phyloP scores from a whole-genome alignment of 2,797 vertebrate species.

The Oreonectes daqikongensis region DNA sequence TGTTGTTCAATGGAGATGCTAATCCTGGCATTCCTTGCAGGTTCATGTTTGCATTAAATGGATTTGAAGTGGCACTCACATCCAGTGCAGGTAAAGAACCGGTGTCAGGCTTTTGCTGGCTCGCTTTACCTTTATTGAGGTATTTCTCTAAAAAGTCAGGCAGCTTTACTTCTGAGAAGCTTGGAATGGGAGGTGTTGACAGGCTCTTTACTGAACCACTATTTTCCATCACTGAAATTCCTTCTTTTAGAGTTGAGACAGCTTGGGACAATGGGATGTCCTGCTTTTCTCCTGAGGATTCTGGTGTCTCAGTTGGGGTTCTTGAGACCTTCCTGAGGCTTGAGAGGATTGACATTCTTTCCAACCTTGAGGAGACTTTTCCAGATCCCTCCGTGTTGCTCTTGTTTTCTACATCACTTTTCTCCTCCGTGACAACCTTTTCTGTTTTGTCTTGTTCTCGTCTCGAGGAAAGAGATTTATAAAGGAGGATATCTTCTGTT shows the following conservation, averaged over 20 bases:
- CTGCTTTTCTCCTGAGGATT: slow-evolving; percentile 44
- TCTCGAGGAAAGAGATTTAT: slow-evolving; percentile 70
- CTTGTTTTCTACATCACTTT: slow-evolving; percentile 55
- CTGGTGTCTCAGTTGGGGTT: slow-evolving; percentile 38
- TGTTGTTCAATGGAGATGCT: slow-evolving; percentile 58
- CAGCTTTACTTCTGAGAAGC: slow-evolving; percentile 74
- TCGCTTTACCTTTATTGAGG: slow-evolving; percentile 69
- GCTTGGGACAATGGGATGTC: slow-evolving; percentile 50
- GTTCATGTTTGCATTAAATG: slow-evolving; percentile 56
- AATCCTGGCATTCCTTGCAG: slow-evolving; percentile 69
- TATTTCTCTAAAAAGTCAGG: slow-evolving; percentile 81
- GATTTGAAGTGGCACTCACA: slow-evolving; percentile 25
- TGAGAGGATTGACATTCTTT: slow-evolving; percentile 89
- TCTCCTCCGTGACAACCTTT: slow-evolving; percentile 57
- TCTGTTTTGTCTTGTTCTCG: slow-evolving; percentile 58
- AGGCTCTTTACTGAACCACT: slow-evolving; percentile 62
- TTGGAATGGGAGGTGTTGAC: slow-evolving; percentile 63
- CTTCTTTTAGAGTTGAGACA: slow-evolving; percentile 45
- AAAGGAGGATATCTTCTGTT: slow-evolving; percentile 79
- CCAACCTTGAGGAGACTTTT: slow-evolving; percentile 82
- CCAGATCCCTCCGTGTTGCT: slow-evolving; percentile 68
- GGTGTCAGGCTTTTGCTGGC: slow-evolving; percentile 49
- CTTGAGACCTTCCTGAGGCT: slow-evolving; percentile 74
- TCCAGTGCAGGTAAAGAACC: slow-evolving; percentile 58
- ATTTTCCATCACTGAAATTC: slow-evolving; percentile 30